Conservation (phyloP, 1,140 invertebrate species). For the Zaprionus africanus region DNA sequence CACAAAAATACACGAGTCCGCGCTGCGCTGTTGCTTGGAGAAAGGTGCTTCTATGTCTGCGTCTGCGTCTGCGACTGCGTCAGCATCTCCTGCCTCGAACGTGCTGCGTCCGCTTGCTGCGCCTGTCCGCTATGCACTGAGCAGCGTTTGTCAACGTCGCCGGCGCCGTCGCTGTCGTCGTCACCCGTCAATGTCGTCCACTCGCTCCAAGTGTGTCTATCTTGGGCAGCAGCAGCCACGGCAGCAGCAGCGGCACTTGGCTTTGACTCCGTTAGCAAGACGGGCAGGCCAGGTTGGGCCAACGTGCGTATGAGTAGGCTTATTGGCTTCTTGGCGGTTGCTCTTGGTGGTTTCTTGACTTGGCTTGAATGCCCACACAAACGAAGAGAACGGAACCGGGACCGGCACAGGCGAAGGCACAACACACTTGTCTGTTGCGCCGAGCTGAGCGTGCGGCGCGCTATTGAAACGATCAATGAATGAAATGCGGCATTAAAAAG, state of each 20-base stretch:
- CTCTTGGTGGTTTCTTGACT: conserved; percentile 9
- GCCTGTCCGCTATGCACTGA: conserved; percentile 75
- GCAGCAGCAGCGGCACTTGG: conserved; percentile 51
- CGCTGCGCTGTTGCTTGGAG: conserved; percentile 45
- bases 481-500: conserved; percentile 79
- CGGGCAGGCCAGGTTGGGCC: background rate
- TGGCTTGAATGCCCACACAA: conserved; percentile 58
- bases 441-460: conserved; percentile 68
- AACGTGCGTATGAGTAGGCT: conserved; percentile 39
- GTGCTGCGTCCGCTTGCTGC: conserved; percentile 71
- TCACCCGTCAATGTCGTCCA: conserved; percentile 61
- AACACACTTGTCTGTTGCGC: conserved; percentile 49
- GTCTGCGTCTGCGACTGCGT: conserved; percentile 33
- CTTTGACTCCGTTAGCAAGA: conserved; percentile 75
- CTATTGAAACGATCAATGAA: conserved; percentile 82
- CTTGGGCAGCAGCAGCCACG: conserved; percentile 52
- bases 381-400: conserved; percentile 2
- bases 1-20: conserved; percentile 63
- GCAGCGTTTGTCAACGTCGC: conserved; percentile 49
- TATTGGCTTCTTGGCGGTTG: conserved; percentile 41
- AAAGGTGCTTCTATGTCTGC: conserved; percentile 53
- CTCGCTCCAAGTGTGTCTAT: conserved; percentile 34
- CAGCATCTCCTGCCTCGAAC: conserved; percentile 20
- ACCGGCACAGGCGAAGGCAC: conserved; percentile 34
- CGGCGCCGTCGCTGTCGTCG: conserved; percentile 17